These are phyloP conservation scores for Petromus typicus DNA, from an alignment of 2,113 vertebrate genomes.

Conservation along the genomic window DNA sequence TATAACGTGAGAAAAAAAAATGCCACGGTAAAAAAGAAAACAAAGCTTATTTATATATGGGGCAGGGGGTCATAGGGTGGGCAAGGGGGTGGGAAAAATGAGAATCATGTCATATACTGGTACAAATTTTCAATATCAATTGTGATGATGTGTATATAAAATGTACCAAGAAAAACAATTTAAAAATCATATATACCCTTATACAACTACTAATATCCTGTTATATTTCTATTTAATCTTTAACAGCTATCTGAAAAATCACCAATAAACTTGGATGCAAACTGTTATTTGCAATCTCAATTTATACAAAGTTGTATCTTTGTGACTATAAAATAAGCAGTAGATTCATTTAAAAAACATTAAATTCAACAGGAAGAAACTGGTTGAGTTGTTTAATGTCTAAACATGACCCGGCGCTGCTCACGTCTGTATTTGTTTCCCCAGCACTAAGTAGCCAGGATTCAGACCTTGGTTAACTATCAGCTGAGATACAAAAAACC, in stretches of 20 bases:
- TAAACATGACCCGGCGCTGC: background rate
- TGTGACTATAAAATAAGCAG: background rate
- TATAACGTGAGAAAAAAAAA: too few species aligned
- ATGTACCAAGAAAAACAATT: too few species aligned
- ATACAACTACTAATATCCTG: background rate
- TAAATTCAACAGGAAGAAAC: background rate
- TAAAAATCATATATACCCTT: background rate
- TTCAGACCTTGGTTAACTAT: background rate
- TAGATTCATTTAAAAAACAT: background rate
- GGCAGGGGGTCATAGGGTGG: too few species aligned
- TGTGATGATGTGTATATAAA: too few species aligned
- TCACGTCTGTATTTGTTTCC: background rate
- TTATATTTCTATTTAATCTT: background rate
- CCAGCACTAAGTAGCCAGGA: background rate
- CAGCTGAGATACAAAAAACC: background rate
- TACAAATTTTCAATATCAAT: too few species aligned
- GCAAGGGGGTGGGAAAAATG: too few species aligned
- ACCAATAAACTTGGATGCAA: constrained; percentile 7
- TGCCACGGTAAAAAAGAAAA: too few species aligned
- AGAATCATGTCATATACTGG: too few species aligned
- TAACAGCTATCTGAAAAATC: constrained; percentile 58
- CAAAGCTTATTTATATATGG: too few species aligned
- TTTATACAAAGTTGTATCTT: background rate
- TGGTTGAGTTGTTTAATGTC: background rate
- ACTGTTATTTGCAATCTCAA: background rate